Percentiles rank a stretch among this genome's conserved stretches.
These are phyloP conservation scores for Andinoacara biseriatus DNA, from an alignment of 2,113 vertebrate species.

Conservation along the genomic window DNA sequence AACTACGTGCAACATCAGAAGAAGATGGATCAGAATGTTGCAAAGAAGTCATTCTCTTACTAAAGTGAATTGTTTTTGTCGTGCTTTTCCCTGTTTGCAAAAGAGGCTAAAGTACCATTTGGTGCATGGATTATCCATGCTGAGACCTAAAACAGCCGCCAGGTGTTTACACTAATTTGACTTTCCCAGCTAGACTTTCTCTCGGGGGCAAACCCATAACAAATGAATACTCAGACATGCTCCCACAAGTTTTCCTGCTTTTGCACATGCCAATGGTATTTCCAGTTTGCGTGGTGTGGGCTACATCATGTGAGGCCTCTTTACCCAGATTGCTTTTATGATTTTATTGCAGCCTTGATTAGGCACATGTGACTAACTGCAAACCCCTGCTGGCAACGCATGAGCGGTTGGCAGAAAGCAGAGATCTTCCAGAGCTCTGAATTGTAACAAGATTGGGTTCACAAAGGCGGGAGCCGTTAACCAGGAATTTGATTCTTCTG, in stretches of 20 bases:
- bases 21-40: neutral
- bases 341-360: constrained; percentile 75
- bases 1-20: neutral
- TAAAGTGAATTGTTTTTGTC: neutral
- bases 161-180: constrained; percentile 58
- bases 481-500: constrained; percentile 55
- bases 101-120: constrained; percentile 17
- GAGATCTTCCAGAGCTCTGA: constrained; percentile 41
- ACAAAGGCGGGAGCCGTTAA: constrained; percentile 18
- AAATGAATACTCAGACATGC: constrained; percentile 56
- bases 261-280: constrained; percentile 42
- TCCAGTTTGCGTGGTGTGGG: constrained; percentile 57
- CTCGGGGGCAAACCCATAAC: constrained; percentile 52
- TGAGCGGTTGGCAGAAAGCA: constrained; percentile 49
- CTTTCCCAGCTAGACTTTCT: constrained; percentile 49
- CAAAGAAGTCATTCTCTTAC: neutral
- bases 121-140: constrained; percentile 41
- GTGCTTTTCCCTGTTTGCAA: constrained; percentile 6
- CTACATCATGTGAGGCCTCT: constrained; percentile 72
- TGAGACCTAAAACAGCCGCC: constrained; percentile 47
- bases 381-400: constrained; percentile 49
- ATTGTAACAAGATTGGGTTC: constrained; percentile 50
- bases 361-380: constrained; percentile 73
- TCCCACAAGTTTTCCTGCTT: constrained; percentile 32
- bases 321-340: constrained; percentile 47